Conservation (phyloP, 2,113 vertebrate genomes). For the Pomatorhinus ruficollis region DNA sequence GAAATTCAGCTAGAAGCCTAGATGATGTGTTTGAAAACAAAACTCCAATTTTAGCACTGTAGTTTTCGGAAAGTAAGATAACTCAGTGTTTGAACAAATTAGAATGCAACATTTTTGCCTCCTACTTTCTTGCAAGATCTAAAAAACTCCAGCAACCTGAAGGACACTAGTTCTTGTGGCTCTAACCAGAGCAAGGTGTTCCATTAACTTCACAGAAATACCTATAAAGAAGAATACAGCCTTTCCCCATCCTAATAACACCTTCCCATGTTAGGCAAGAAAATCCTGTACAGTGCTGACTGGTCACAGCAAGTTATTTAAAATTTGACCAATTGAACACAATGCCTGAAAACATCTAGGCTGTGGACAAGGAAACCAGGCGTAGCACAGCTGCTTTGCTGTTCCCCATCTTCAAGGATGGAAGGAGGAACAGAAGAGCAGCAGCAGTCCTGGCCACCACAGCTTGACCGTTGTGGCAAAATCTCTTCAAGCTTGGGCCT, state of each 20-base stretch:
- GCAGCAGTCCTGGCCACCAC: neutral
- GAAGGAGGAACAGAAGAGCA: neutral
- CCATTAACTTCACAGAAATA: neutral
- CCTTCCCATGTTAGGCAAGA: neutral
- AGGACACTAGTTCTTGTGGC: neutral
- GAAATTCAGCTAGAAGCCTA: neutral
- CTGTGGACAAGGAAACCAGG: neutral
- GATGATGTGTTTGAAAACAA: neutral
- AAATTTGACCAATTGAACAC: neutral
- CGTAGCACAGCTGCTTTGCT: neutral
- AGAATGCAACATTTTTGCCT: neutral
- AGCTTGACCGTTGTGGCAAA: neutral
- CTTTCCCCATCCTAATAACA: neutral
- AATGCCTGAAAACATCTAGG: accelerated
- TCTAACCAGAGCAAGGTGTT: neutral
- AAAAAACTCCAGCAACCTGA: neutral
- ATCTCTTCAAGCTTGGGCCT: neutral
- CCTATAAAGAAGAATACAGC: neutral
- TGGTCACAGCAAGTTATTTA: neutral
- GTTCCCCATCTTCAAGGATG: neutral
- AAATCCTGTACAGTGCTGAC: neutral
- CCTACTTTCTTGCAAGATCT: neutral
- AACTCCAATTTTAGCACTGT: neutral
- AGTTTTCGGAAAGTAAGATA: neutral
- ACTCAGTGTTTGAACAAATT: neutral